Conservation (phyloP, 2,113 vertebrate species). For the Rhinoderma darwinii region DNA sequence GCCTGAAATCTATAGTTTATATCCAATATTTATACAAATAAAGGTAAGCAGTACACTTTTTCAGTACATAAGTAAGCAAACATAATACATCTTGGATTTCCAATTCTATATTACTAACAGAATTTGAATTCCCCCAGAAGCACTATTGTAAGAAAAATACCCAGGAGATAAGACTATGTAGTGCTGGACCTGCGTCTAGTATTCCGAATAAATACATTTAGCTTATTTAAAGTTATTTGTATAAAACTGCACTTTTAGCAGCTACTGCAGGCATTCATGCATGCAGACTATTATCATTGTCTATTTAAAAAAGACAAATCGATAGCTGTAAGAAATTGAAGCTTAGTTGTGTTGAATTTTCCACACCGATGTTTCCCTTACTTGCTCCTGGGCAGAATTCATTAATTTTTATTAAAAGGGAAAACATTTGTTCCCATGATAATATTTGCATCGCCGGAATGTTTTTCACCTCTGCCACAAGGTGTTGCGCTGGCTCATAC, state of each 20-base stretch:
- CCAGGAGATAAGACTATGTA: conserved; percentile 18
- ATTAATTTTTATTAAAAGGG: conserved; percentile 97
- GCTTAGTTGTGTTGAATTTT: conserved; percentile 72
- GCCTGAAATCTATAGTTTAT: not conserved
- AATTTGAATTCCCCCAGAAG: conserved; percentile 5
- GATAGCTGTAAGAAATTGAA: conserved; percentile 68
- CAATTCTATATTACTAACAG: conserved; percentile 15
- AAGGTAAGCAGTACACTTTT: not conserved
- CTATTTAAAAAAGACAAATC: conserved; percentile 64
- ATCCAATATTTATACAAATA: not conserved
- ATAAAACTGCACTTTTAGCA: conserved; percentile 25
- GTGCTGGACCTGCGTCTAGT: not conserved
- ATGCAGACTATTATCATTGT: conserved; percentile 63
- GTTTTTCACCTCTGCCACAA: conserved; percentile 99
- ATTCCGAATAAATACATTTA: conserved; percentile 62
- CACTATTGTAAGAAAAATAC: not conserved
- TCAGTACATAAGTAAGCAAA: not conserved
- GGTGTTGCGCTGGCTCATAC: conserved; percentile 96
- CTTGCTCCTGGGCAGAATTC: conserved; percentile 88
- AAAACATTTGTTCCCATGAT: conserved; percentile 90
- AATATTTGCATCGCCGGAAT: conserved; percentile 98
- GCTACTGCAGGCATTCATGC: conserved; percentile 42
- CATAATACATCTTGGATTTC: conserved; percentile 13
- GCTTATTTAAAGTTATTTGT: conserved; percentile 65
- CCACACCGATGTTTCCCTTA: conserved; percentile 74